These are phyloP conservation scores for Andinoacara biseriatus DNA, from an alignment of 2,113 vertebrate genomes.

Conservation along the genomic window DNA sequence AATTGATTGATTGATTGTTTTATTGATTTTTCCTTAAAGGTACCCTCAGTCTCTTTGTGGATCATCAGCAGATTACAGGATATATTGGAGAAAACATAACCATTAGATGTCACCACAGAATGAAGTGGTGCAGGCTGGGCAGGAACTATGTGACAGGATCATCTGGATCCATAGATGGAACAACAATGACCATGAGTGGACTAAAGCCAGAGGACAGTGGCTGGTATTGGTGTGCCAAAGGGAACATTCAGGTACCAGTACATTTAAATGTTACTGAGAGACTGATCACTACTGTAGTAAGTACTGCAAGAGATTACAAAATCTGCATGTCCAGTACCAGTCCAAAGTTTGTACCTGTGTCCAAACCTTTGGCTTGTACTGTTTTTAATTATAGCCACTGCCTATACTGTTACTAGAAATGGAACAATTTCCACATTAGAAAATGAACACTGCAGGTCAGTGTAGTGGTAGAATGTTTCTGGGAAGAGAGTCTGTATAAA, in stretches of 20 bases:
- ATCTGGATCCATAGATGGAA: not conserved
- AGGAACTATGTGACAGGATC: no score
- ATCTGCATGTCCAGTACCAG: no score
- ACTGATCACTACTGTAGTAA: slow-evolving; percentile 4
- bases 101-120: no score
- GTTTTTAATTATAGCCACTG: not conserved
- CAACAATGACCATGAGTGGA: slow-evolving; percentile 40
- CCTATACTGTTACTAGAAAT: not conserved
- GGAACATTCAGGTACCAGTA: slow-evolving; percentile 55
- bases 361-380: no score
- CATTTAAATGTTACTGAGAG: slow-evolving; percentile 12
- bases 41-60: no score
- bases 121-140: no score
- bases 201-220: slow-evolving; percentile 16
- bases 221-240: slow-evolving; percentile 42
- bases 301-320: not conserved
- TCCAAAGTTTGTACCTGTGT: no score
- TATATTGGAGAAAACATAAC: no score
- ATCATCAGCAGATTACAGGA: no score
- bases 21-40: no score
- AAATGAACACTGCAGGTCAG: not conserved
- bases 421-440: not conserved
- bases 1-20: no score
- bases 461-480: no score
- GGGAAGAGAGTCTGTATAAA: not conserved